Base-by-base conservation (phyloP, 2,113 vertebrate species). In the Lethenteron camtschaticum region DNA sequence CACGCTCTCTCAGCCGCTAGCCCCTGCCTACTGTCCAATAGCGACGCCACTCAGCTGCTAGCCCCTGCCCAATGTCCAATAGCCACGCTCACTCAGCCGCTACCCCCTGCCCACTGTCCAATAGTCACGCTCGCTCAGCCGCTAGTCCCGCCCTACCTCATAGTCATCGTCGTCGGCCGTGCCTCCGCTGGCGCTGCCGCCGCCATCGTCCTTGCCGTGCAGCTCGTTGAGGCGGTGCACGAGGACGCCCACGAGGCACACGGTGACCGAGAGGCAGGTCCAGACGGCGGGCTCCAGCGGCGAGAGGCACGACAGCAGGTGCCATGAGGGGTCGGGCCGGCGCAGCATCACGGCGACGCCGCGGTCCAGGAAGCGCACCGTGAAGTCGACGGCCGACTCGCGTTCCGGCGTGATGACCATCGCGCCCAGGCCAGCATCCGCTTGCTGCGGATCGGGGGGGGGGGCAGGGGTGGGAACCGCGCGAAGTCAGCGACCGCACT, bases 211-310 rank as follows among this genome's bases (percentile, higher is more conserved):
- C 41, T 41, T 41, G 41, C 41, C 41, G 41, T 66, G 63, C 10
- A 66, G 63, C 9, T 66, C n/a, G 63, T 66, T 66, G n/a, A 66
- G 24, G 63, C 63, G 63, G 10, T 66, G 63, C 8, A 66, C 63
- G n/a, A 66, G n/a, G n/a, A 66, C n/a, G n/a, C 63, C 63, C n/a
- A 66, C 24, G 63, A 66, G 63, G 24, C n/a, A 66, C n/a, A 66
- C 63, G 24, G 63, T 66, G 24, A 66, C 10, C 9, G n/a, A 16
- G n/a, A 66, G 24, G 63, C 63, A 66, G n/a, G 63, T 66, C 63
- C 63, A 66, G 10, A 66, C 8, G 63, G n/a, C 24, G 63, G 63
- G 63, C 24, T 66, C 63, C n/a, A 66, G 24, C 11, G 63, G 63
- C 24, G 63, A 66, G 63, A 66, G 63, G 63, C 63, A 66, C 10